Conservation (phyloP, 2,113 vertebrate genomes). For the Neogobius melanostomus region DNA sequence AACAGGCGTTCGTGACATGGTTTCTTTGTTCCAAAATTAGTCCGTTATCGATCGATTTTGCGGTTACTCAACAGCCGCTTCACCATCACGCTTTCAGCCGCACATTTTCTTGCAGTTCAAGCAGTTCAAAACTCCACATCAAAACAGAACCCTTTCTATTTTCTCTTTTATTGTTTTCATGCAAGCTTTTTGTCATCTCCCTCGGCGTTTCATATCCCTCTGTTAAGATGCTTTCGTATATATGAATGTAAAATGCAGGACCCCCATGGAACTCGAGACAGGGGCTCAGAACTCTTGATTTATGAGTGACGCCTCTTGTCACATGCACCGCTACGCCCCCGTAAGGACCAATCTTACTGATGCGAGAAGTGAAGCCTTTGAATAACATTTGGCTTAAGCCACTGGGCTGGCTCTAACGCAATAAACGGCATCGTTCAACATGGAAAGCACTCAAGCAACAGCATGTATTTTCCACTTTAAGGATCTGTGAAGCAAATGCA, state of each 20-base stretch:
- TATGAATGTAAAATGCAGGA: slow-evolving; percentile 22
- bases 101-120: neutral
- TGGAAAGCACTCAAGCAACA: neutral
- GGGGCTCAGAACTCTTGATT: slow-evolving; percentile 12
- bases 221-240: slow-evolving; percentile 3
- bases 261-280: neutral
- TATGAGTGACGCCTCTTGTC: slow-evolving; percentile 19
- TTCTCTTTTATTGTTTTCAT: neutral
- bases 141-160: neutral
- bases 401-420: neutral
- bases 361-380: slow-evolving; percentile 15
- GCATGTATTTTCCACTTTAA: neutral
- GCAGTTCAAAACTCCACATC: neutral
- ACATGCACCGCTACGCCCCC: slow-evolving; percentile 6
- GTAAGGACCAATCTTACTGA: slow-evolving; percentile 26
- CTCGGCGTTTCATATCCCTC: slow-evolving; percentile 13
- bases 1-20: slow-evolving; percentile 8
- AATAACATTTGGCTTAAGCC: slow-evolving; percentile 17
- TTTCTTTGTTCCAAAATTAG: neutral
- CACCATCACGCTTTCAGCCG: neutral
- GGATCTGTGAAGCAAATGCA: neutral
- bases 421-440: neutral
- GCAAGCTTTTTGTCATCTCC: slow-evolving; percentile 13
- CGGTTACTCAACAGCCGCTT: neutral
- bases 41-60: neutral